Base-by-base conservation (phyloP, 2,113 vertebrate species). In the Illadopsis cleaveri region DNA sequence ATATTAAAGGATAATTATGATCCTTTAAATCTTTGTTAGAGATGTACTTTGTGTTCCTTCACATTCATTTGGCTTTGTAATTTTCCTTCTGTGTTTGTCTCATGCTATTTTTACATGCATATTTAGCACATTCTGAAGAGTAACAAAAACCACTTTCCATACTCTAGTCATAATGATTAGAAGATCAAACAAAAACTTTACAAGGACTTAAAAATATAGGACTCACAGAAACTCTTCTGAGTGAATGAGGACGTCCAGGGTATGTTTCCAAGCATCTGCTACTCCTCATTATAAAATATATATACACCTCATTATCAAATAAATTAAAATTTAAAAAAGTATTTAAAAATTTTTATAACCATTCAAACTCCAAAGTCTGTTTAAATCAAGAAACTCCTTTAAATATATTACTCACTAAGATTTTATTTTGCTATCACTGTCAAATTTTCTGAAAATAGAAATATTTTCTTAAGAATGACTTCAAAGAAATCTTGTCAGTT, bases 181-280 rank as follows among this genome's bases (percentile, higher is more conserved):
- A 40, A 90, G 58, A 88, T 88, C 11, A 92, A 96, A 92, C 18
- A 94, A 57, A 96, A 92, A 45, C 12, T 72, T 31, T 31, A 40
- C 5, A 48, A 86, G n/a, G 6, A 89, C 80, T 61, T 57, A 91
- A 71, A 71, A 95, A 60, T 10, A 42, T 12, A 57, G 27, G 6
- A 62, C 5, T 85, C 4, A 79, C 31, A 78, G 18, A 88, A 85
- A 10, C 12, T n/a, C 1, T 69, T 57, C 31, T 62, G 4, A 33
- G 22, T 48, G 31, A 90, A 37, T n/a, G 85, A 69, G 24, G 19
- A 78, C 20, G 10, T 2, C 30, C 0, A 11, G 30, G 11, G 7
- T 79, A 31, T 65, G 17, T 66, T 93, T 85, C 84, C 20, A 76
- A 60, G 56, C 2, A 5, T 15, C 2, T 71, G 3, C 4, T 90